Conservation (phyloP, 1,140 invertebrate genomes). For the Cherax quadricarinatus region DNA sequence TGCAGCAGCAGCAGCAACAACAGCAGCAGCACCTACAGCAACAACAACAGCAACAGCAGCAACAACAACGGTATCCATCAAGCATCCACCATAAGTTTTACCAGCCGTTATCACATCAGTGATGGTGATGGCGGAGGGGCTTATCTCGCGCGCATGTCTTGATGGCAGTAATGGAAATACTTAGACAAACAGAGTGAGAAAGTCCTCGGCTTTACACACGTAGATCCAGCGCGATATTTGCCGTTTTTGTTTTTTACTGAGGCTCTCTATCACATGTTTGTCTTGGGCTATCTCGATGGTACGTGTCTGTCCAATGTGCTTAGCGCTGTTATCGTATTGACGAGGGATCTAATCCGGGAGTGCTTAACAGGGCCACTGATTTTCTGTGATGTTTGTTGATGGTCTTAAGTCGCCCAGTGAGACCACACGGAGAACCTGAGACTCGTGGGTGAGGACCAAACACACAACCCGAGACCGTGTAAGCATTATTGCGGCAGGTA, state of each 20-base stretch:
- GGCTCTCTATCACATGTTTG: conserved; percentile 27
- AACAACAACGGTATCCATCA: not conserved
- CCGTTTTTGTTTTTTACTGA: conserved; percentile 1
- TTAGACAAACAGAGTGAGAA: conserved; percentile 30
- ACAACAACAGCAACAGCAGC: not conserved
- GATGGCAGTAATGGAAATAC: conserved; percentile 54
- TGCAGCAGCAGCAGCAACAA: not conserved
- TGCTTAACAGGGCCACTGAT: not conserved
- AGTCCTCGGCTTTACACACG: conserved; percentile 27
- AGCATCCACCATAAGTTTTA: conserved; percentile 8
- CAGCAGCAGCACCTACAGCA: not conserved
- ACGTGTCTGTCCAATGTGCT: not conserved
- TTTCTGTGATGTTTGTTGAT: not conserved
- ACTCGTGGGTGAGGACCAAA: no score
- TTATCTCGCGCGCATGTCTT: conserved; percentile 27
- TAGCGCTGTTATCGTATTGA: conserved; percentile 6
- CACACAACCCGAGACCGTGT: no score
- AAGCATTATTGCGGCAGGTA: no score
- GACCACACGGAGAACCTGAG: not conserved
- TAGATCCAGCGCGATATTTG: not conserved
- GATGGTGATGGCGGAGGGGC: conserved; percentile 2
- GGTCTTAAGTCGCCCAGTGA: no score
- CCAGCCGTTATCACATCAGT: conserved; percentile 20
- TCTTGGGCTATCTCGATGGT: conserved; percentile 34
- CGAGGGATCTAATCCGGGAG: conserved; percentile 21